Evolutionary conservation across 35 echinoderm and acorn worm genomes (phyloP).

Genomic region (Apostichopus californicus): DNA sequence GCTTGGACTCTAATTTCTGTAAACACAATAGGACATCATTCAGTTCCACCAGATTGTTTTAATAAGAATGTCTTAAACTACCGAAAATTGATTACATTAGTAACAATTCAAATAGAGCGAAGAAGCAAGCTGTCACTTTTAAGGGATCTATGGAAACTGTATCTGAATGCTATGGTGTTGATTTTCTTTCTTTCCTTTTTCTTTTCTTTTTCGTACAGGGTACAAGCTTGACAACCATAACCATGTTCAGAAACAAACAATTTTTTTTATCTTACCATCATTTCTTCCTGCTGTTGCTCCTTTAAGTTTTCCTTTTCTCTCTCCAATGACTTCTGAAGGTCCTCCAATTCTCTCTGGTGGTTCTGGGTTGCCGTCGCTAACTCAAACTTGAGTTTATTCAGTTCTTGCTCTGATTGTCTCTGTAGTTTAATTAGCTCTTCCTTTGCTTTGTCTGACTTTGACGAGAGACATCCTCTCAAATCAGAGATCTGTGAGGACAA

Average conservation of each 20-base stretch:
- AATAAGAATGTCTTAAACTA: no score
- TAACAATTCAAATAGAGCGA: no score
- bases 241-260: no score
- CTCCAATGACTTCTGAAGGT: conserved; percentile 49
- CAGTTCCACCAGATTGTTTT: no score
- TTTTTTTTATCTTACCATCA: conserved; percentile 82
- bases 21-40: neutral
- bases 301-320: conserved; percentile 55
- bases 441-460: conserved; percentile 72
- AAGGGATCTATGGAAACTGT: no score
- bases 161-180: no score
- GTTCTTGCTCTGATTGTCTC: conserved; percentile 71
- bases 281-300: conserved; percentile 45
- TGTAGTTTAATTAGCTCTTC: conserved; percentile 68
- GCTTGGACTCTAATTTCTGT: conserved; percentile 70
- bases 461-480: conserved; percentile 64
- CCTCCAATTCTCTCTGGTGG: conserved; percentile 54
- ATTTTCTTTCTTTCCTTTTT: no score
- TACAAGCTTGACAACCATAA: no score
- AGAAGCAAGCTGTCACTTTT: no score
- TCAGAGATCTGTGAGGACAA: conserved; percentile 64
- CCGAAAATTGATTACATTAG: no score
- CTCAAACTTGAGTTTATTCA: conserved; percentile 84
- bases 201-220: no score
- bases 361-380: conserved; percentile 66